phyloP scores from a whole-genome alignment of 2,888 invertebrate species.

The Torymus texanus region DNA sequence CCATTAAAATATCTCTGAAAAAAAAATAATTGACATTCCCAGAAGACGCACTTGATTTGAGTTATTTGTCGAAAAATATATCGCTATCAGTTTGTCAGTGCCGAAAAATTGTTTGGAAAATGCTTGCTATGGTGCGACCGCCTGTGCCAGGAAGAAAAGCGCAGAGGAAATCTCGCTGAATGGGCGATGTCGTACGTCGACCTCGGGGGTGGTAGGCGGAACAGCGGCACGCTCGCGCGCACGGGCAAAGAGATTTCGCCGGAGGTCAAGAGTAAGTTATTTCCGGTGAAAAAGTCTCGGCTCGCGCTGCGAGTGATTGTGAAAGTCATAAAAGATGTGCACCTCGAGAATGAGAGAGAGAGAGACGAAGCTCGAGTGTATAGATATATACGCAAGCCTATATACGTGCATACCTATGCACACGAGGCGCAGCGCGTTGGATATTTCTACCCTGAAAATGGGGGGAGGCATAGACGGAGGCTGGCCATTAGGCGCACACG shows the following conservation, averaged over 20 bases:
- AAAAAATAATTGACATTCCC: no score
- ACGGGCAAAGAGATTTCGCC: slow-evolving; percentile 31
- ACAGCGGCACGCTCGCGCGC: no score
- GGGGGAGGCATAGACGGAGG: background rate
- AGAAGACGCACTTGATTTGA: no score
- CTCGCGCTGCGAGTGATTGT: slow-evolving; percentile 36
- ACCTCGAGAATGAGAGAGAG: no score
- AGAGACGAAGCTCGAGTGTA: no score
- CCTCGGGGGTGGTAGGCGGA: slow-evolving; percentile 16
- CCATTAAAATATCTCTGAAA: no score
- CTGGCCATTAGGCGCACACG: slow-evolving; percentile 4
- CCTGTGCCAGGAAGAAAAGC: background rate
- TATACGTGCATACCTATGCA: no score
- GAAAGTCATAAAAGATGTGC: slow-evolving; percentile 49
- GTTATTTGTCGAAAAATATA: background rate
- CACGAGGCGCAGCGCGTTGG: no score
- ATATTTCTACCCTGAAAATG: background rate
- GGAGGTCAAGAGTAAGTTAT: slow-evolving; percentile 58
- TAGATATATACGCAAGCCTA: no score
- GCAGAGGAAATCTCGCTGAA: slow-evolving; percentile 27
- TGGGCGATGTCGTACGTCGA: slow-evolving; percentile 26
- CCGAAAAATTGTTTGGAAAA: background rate
- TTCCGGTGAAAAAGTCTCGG: slow-evolving; percentile 56
- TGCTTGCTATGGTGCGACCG: no score
- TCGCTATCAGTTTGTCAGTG: background rate